A percentile compares a stretch with the other conserved stretches of the same genome.
These are phyloP conservation scores for Tragopan temminckii DNA, from an alignment of 2,797 vertebrate species.

Conservation along the genomic window DNA sequence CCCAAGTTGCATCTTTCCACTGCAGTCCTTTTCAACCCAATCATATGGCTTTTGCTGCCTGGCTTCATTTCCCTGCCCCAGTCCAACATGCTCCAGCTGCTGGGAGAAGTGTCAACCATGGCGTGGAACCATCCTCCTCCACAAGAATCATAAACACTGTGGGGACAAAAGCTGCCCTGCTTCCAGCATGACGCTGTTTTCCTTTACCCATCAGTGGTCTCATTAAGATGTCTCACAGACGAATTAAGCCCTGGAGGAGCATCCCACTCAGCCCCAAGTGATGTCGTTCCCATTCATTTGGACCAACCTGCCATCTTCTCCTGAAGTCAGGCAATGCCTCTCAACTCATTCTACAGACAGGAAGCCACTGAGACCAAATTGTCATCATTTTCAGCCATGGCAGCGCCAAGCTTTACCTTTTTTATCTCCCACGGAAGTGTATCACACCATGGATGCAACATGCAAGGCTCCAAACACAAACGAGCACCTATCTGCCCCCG, in stretches of 20 bases:
- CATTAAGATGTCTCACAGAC: background rate
- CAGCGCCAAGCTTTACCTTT: background rate
- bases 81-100: background rate
- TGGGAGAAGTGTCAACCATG: background rate
- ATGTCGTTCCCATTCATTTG: rapidly evolving
- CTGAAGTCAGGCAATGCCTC: background rate
- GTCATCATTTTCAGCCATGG: background rate
- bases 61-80: background rate
- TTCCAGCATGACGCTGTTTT: background rate
- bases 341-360: background rate
- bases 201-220: background rate
- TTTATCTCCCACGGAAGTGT: background rate
- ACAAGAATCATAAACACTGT: background rate
- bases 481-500: rapidly evolving
- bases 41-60: background rate
- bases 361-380: background rate
- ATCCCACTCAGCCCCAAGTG: background rate
- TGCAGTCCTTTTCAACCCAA: background rate
- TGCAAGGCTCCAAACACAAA: background rate
- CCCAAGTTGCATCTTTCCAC: background rate
- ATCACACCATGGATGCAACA: background rate
- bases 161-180: background rate
- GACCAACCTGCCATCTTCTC: background rate
- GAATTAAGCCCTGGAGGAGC: slow-evolving; percentile 13
- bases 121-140: background rate